These are phyloP conservation scores for Crambe crambe DNA, from an alignment of 37 sponge, comb jelly and placozoan genomes.

Conservation along the genomic window DNA sequence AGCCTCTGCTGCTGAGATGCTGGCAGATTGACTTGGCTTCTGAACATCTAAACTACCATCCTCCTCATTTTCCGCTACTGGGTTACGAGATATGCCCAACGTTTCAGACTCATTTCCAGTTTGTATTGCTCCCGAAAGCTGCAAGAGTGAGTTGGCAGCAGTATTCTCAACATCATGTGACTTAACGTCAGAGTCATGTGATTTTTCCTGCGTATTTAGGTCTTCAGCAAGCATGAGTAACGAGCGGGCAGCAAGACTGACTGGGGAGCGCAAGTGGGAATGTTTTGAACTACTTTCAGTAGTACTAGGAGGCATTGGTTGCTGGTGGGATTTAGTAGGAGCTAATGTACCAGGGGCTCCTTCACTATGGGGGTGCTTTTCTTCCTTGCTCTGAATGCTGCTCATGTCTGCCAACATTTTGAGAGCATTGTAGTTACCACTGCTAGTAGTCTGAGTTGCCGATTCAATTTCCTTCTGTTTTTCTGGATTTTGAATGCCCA, in stretches of 20 bases:
- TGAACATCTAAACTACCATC: background rate
- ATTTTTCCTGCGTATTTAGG: background rate
- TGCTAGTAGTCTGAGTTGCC: background rate
- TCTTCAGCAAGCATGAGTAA: conserved; percentile 38
- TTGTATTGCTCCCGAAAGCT: conserved; percentile 21
- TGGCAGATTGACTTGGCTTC: conserved; percentile 22
- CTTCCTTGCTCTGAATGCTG: conserved; percentile 16
- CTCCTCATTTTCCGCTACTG: background rate
- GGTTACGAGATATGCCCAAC: background rate
- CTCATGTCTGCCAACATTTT: conserved; percentile 47
- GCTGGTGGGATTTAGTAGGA: background rate
- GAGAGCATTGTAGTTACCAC: conserved; percentile 36
- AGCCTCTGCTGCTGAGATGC: conserved; percentile 62
- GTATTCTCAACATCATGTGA: background rate
- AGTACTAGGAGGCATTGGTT: background rate
- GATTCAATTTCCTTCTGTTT: too few relatives aligned
- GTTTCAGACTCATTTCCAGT: background rate
- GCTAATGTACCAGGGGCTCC: background rate
- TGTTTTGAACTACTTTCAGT: background rate
- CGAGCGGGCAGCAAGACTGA: conserved; percentile 35
- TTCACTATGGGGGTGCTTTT: background rate
- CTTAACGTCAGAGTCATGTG: background rate
- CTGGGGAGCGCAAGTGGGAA: conserved; percentile 13
- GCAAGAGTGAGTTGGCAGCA: conserved; percentile 15
- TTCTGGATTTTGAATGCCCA: background rate